Evolutionary conservation across 2,797 vertebrate genomes (phyloP).

Genomic region (Peromyscus aztecus): DNA sequence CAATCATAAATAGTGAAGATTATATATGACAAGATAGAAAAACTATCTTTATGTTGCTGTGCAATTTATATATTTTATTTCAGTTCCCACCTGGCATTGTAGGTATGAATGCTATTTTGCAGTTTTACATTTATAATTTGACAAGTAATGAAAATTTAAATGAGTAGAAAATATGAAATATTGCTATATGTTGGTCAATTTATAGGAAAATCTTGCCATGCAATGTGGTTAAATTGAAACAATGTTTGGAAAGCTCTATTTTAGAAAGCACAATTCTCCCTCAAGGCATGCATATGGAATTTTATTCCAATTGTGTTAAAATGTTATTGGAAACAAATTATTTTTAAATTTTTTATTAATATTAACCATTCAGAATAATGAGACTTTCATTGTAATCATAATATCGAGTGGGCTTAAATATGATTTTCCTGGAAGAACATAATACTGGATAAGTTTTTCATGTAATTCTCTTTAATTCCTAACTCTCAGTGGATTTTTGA

Average conservation of each 20-base stretch:
- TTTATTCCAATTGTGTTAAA: conserved; percentile 45
- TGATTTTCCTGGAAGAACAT: not conserved
- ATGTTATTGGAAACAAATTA: conserved; percentile 50
- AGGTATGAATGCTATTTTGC: not conserved
- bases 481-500: conserved; percentile 28
- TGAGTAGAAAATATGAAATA: conserved; percentile 41
- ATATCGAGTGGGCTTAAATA: not conserved
- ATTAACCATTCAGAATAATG: not conserved
- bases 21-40: not conserved
- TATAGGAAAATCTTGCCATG: conserved; percentile 52
- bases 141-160: conserved; percentile 68
- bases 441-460: not conserved
- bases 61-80: not conserved
- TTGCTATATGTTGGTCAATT: conserved; percentile 64
- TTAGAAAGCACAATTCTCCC: conserved; percentile 55
- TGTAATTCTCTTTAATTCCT: conserved; percentile 62
- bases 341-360: not conserved
- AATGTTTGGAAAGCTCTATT: conserved; percentile 68
- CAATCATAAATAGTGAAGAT: not conserved
- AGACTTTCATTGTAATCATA: not conserved
- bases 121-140: conserved; percentile 63
- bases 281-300: conserved; percentile 39
- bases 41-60: not conserved
- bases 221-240: conserved; percentile 60
- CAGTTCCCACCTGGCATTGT: not conserved